Evolutionary conservation across 2,113 vertebrate genomes (phyloP), one percentile per base, ranked within the genome.

Genomic region (Lota lota): DNA sequence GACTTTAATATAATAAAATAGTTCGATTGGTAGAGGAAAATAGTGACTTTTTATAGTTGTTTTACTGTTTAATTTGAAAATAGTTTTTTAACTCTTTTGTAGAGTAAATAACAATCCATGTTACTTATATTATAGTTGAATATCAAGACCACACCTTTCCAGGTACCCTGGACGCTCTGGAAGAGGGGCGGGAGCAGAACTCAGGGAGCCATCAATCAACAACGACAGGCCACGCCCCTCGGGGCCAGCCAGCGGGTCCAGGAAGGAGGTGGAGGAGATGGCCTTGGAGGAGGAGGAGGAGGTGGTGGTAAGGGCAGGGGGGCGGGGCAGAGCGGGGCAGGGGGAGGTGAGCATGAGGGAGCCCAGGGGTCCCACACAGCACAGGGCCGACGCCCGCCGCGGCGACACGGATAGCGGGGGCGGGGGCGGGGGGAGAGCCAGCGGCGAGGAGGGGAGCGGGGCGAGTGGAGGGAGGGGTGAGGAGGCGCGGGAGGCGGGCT

Each of bases 401-500:
- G 92, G 79, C 85, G 93, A 0, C 92, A 94, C 67, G 83, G 95
- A 79, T 87, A 88, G 95, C 84, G 88, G 97, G 88, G 88, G 95
- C 84, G 88, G 97, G 62, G 87, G 97, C 93, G 83, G 94, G 90
- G 78, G 92, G 91, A 80, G 87, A 89, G 78, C 92, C 91, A 79
- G 87, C 21, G 90, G 89, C 56, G 83, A 68, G 22, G 82, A 76
- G 63, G 89, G 88, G 0, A 82, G 72, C 0, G 88, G 79, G 0
- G 85, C 81, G 1, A 70, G 72, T 28, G 80, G 69, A 0, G 84
- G 74, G 79, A 95, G 90, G 1, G 97, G 97, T 28, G 97, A 98
- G 56, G 95, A 95, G 11, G 96, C 96, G 69, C 97, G 91, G 0
- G 97, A 99, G 22, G 90, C 90, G 1, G 95, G 97, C 78, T 96